These are phyloP conservation scores for Centropus bengalensis DNA, from an alignment of 2,113 vertebrate species.

Conservation along the genomic window DNA sequence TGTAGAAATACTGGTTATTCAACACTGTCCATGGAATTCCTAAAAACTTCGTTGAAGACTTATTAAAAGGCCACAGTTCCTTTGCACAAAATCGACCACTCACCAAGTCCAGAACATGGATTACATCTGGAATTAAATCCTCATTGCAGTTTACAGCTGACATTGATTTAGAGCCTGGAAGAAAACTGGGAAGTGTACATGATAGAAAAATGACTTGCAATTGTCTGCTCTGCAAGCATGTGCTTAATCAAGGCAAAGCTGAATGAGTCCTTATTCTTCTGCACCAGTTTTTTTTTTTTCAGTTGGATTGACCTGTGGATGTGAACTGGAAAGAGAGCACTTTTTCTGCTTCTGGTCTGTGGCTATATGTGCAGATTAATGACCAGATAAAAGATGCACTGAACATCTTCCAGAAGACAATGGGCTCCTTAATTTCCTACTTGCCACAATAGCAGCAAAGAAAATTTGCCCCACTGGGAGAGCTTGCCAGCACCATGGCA, in stretches of 20 bases:
- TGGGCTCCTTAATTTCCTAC: not conserved
- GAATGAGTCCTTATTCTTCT: not conserved
- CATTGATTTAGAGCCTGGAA: not conserved
- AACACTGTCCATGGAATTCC: not conserved
- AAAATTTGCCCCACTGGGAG: not conserved
- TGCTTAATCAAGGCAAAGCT: not conserved
- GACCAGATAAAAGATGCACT: not conserved
- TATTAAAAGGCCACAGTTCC: not conserved
- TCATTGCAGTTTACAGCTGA: not conserved
- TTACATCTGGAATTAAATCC: not conserved
- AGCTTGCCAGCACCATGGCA: not conserved
- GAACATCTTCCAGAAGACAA: not conserved
- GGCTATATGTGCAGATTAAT: not conserved
- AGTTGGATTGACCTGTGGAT: not conserved
- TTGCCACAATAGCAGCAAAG: not conserved
- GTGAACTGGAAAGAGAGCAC: not conserved
- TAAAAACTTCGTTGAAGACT: not conserved
- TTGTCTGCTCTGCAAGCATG: rapidly evolving
- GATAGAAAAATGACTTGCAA: not conserved
- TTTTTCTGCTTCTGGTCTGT: not conserved
- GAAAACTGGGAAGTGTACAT: not conserved
- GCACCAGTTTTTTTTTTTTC: not conserved
- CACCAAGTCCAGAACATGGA: not conserved
- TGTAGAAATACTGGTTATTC: not conserved
- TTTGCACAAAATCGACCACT: not conserved